Base-by-base conservation (phyloP, 2,113 vertebrate species). In the Stercorarius parasiticus region DNA sequence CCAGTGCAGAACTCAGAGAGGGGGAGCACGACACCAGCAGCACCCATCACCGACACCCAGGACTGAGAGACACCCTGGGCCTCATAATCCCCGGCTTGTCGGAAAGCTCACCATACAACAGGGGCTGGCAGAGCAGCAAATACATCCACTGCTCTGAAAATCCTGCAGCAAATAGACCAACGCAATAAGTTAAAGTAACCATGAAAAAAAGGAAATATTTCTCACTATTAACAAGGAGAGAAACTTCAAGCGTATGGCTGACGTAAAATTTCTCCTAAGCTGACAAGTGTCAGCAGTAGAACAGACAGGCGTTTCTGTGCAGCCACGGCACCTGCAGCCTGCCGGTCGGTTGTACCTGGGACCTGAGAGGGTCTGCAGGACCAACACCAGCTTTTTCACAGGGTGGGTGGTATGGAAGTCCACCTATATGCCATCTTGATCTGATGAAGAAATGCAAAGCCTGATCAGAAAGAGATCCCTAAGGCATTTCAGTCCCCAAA, bases 331-430 rank as follows among this genome's bases (percentile, higher is more conserved):
- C 53, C 77, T 64, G 38, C 13, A 64, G 62, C 26, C 58, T 36
- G 32, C 5, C 1, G 3, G 32, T 16, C 5, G 4, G 58, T 27
- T 3, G 2, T 5, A 55, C 40, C 30, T 3, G 6, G 36, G 50
- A 95, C 42, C 59, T 4, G 23, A 65, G 43, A 15, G 43, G 22
- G 17, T 25, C 65, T 70, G 30, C 1, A 1, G 69, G 45, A 88
- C 43, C 8, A 8, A 40, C 25, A 77, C 1, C n/a, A 30, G 61
- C 73, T 65, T 69, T 78, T 38, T 36, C 40, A 56, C 18, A 91
- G 36, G 12, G 6, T 69, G 42, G 21, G 19, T 32, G 11, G 32
- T 29, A 27, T 32, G 15, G 30, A 65, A 89, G 18, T 29, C 56
- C 47, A 9, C 3, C 12, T 19, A 53, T 16, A 40, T 13, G 25